Evolutionary conservation across 2,888 invertebrate species (phyloP).

Genomic region (Dyspetes luteomarginatus): DNA sequence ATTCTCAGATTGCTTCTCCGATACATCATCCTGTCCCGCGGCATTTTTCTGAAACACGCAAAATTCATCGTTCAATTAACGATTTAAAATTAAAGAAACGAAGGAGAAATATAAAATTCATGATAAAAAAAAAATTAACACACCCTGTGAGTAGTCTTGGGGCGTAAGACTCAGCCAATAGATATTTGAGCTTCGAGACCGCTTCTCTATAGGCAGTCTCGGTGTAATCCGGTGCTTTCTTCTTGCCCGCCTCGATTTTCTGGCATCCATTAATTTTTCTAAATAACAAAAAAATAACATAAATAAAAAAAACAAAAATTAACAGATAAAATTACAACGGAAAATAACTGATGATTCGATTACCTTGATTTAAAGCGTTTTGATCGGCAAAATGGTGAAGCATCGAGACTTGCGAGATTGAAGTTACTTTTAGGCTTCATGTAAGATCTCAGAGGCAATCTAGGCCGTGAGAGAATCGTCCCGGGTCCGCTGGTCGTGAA

Average conservation of each 20-base stretch:
- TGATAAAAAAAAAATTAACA: neutral
- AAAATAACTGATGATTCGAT: conserved; percentile 35
- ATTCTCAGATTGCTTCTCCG: conserved; percentile 70
- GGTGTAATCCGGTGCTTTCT: conserved; percentile 90
- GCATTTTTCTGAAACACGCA: conserved; percentile 65
- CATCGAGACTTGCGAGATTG: conserved; percentile 67
- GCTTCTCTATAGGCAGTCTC: conserved; percentile 94
- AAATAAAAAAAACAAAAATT: neutral
- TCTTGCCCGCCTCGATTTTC: conserved; percentile 85
- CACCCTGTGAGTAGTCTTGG: conserved; percentile 82
- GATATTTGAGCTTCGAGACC: conserved; percentile 90
- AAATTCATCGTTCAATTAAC: neutral
- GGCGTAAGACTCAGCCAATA: conserved; percentile 90
- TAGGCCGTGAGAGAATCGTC: conserved; percentile 66
- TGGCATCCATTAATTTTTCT: conserved; percentile 79
- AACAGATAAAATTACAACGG: neutral
- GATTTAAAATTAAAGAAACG: neutral
- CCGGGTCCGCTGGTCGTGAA: conserved; percentile 62
- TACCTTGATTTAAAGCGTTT: conserved; percentile 77
- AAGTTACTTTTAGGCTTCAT: conserved; percentile 66
- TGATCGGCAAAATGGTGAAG: conserved; percentile 67
- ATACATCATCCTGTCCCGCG: conserved; percentile 65
- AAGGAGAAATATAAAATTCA: neutral
- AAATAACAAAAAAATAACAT: conserved; percentile 35
- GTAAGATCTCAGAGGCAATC: conserved; percentile 67